phyloP scores from a whole-genome alignment of 2,797 vertebrate species.

The Notolepis coatsorum region DNA sequence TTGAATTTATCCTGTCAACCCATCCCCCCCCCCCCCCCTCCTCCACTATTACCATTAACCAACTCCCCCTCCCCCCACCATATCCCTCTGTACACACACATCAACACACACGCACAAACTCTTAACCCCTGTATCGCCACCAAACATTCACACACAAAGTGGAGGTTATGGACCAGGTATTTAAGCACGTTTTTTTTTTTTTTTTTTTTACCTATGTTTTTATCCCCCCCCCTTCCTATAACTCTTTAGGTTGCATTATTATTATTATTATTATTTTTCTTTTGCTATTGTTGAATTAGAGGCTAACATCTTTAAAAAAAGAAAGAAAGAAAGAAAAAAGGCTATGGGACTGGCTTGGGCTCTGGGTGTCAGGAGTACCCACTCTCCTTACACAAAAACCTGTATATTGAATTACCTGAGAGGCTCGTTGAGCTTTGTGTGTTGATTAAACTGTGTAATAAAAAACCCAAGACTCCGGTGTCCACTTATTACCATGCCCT shows the following conservation, averaged over 20 bases:
- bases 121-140: constrained; percentile 51
- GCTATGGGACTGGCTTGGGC: constrained; percentile 93
- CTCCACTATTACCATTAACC: constrained; percentile 56
- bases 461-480: constrained; percentile 69
- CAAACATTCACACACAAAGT: constrained; percentile 70
- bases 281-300: constrained; percentile 95
- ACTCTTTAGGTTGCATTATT: constrained; percentile 87
- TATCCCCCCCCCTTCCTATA: constrained; percentile 68
- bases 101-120: constrained; percentile 59
- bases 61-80: constrained; percentile 58
- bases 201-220: constrained; percentile 80
- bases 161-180: constrained; percentile 81
- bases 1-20: constrained; percentile 71
- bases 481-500: constrained; percentile 54
- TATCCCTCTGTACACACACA: constrained; percentile 29
- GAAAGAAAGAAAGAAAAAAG: too few species aligned
- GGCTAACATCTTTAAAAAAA: constrained; percentile 98
- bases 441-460: constrained; percentile 99
- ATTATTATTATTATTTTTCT: constrained; percentile 45
- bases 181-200: constrained; percentile 84
- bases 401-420: constrained; percentile 99
- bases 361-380: constrained; percentile 94
- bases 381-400: constrained; percentile 96
- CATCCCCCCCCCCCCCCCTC: constrained; percentile 27
- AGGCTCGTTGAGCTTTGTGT: constrained; percentile 99